Evolutionary conservation across 2,888 invertebrate species (phyloP), one percentile per base, ranked within the genome.

Genomic region (Kryphioiulus occultus): DNA sequence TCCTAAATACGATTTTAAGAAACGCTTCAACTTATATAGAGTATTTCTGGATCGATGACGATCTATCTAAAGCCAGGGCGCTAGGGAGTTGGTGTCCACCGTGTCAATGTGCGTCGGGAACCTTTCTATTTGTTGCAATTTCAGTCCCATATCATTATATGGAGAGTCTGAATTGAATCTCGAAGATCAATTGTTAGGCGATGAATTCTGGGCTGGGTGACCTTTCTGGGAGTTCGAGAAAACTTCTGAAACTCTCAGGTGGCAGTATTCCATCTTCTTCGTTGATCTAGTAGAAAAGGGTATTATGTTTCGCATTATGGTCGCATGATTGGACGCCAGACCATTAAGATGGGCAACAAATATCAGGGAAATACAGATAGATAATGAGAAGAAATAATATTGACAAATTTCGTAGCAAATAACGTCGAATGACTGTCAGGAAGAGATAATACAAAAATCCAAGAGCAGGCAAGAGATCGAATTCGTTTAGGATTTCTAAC

Each of bases 41-140:
- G 68, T 68, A 68, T 68, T 68, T 68, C 68, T 68, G 26, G 68
- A 68, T 68, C 68, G 68, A 68, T 68, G 68, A 9, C 68, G 68
- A 68, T 68, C 68, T 68, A 68, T 68, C 68, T 22, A 68, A 68
- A 26, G 5, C 68, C 22, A 10, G 68, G 68, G 26, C 68, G 22
- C 68, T 68, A 12, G 68, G 68, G 68, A 68, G 68, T 68, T 26
- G 68, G 26, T 59, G 68, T 68, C 68, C 68, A 68, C 68, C 68
- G 68, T 68, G 68, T 68, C 68, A 26, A 68, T 68, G 68, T 68
- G 68, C 68, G 22, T 12, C 5, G 68, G 68, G 68, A 68, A 68
- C 68, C 26, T 68, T 68, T 68, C 68, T 26, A 68, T 68, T 68
- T 68, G 68, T 68, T 68, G 68, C 68, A 68, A 68, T 68, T 68